Evolutionary conservation across 2,797 vertebrate genomes (phyloP).

Genomic region (Cirrhinus molitorella): DNA sequence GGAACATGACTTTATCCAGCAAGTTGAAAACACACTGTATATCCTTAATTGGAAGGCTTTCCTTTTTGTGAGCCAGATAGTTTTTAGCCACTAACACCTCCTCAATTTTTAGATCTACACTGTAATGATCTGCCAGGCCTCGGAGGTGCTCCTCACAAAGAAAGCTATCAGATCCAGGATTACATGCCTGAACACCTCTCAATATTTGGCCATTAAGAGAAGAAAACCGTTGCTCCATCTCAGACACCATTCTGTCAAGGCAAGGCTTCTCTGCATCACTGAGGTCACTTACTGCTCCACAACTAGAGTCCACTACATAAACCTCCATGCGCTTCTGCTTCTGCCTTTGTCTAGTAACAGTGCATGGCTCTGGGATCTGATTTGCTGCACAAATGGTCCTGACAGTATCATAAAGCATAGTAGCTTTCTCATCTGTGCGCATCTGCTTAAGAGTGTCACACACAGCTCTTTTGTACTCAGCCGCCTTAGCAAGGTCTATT

Average conservation of each 20-base stretch:
- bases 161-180: slow-evolving; percentile 37
- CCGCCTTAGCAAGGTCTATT: no score
- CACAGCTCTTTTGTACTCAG: no score
- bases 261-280: no score
- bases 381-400: slow-evolving; percentile 42
- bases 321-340: slow-evolving; percentile 46
- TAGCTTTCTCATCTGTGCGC: slow-evolving; percentile 28
- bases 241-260: no score
- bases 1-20: slow-evolving; percentile 41
- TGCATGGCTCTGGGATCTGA: slow-evolving; percentile 40
- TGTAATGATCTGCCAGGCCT: slow-evolving; percentile 38
- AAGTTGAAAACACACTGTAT: slow-evolving; percentile 32
- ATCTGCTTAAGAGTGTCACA: no score
- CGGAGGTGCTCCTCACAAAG: slow-evolving; percentile 39
- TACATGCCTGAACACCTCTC: slow-evolving; percentile 46
- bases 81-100: slow-evolving; percentile 40
- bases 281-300: slow-evolving; percentile 49
- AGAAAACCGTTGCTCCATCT: slow-evolving; percentile 46
- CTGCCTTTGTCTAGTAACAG: slow-evolving; percentile 31
- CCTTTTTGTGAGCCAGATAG: slow-evolving; percentile 28
- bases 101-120: slow-evolving; percentile 29
- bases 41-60: slow-evolving; percentile 36
- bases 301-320: slow-evolving; percentile 52
- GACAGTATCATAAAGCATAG: slow-evolving; percentile 44
- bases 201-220: slow-evolving; percentile 43